phyloP scores from a whole-genome alignment of 2,888 invertebrate species.

The Odontomyia ornata region DNA sequence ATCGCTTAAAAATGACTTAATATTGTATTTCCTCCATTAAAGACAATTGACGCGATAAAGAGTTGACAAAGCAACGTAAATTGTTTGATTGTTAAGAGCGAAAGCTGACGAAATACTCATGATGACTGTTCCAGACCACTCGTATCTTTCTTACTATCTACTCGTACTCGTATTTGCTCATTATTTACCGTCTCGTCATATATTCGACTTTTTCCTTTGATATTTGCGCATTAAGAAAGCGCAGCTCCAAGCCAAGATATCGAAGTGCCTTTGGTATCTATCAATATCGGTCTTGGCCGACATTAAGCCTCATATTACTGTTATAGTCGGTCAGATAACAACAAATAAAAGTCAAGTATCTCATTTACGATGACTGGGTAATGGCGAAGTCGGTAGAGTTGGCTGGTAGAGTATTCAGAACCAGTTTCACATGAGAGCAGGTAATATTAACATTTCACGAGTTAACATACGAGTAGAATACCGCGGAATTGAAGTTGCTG shows the following conservation, averaged over 20 bases:
- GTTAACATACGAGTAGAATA: conserved; percentile 3
- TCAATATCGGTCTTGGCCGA: conserved; percentile 23
- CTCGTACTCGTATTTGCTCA: background rate
- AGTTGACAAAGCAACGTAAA: conserved; percentile 22
- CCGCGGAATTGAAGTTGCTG: background rate
- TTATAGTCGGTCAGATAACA: conserved; percentile 24
- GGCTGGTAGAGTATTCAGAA: background rate
- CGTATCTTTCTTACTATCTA: no score
- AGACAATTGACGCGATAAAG: background rate
- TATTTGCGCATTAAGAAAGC: conserved; percentile 31
- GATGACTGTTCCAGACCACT: background rate
- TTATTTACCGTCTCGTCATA: background rate
- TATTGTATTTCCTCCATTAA: background rate
- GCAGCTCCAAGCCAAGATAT: background rate
- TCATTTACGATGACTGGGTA: conserved; percentile 9
- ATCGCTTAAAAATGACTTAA: background rate
- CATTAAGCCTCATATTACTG: conserved; percentile 39
- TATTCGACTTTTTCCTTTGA: conserved; percentile 1
- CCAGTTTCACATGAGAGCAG: conserved; percentile 18
- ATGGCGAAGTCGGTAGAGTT: background rate
- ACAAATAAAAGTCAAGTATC: conserved; percentile 31
- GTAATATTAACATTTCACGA: background rate
- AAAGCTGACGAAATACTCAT: conserved; percentile 10
- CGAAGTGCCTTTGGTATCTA: background rate
- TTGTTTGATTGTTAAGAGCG: background rate